Percentiles rank a stretch among this genome's conserved stretches.
phyloP scores from a whole-genome alignment of 2,888 invertebrate species.

The Agapetus fuscipes region DNA sequence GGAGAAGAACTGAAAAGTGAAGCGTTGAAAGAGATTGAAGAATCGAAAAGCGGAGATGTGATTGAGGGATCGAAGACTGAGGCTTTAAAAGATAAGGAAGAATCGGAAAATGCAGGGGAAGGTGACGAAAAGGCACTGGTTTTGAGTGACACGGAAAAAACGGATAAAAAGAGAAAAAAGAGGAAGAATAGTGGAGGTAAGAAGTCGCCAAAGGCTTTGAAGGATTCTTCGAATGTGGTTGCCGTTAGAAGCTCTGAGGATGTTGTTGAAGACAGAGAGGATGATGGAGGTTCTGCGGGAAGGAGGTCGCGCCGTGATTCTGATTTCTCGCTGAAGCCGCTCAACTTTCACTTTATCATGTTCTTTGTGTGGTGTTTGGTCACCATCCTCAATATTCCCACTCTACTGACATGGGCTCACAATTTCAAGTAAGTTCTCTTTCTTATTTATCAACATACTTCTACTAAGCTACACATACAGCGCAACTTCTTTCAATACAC shows the following conservation, averaged over 20 bases:
- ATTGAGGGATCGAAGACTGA: no score
- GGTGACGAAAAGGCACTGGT: no score
- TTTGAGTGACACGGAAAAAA: no score
- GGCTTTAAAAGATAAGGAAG: no score
- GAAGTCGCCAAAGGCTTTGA: not conserved
- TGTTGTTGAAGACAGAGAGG: conserved; percentile 25
- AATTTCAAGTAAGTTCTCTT: conserved; percentile 64
- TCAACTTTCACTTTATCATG: conserved; percentile 66
- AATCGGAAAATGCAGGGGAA: no score
- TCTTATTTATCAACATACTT: no score
- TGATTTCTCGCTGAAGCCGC: conserved; percentile 33
- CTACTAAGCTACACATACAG: no score
- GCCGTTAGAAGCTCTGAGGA: no score
- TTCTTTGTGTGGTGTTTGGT: conserved; percentile 58
- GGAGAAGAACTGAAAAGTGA: no score
- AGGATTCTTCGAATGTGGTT: conserved; percentile 6
- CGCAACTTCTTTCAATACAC: no score
- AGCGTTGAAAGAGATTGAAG: no score
- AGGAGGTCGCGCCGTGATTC: conserved; percentile 15
- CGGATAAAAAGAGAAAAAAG: conserved; percentile 7
- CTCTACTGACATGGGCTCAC: conserved; percentile 69
- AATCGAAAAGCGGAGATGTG: no score
- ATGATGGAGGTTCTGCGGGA: conserved; percentile 22
- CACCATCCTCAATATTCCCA: conserved; percentile 60
- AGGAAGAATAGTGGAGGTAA: conserved; percentile 5